Base-by-base conservation (phyloP, 2,888 invertebrate species). In the Xestobium rufovillosum region DNA sequence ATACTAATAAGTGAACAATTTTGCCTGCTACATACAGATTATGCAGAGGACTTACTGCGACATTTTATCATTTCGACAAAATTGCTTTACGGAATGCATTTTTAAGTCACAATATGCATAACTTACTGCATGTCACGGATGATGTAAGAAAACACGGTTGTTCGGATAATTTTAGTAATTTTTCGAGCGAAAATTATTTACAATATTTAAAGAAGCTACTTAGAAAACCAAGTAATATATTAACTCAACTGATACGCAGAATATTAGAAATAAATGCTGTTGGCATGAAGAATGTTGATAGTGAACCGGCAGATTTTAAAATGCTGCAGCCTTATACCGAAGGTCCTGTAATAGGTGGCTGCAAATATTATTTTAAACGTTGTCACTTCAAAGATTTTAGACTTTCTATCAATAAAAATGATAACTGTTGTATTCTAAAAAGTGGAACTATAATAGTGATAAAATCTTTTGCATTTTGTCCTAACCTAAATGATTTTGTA, bases 171-270 rank as follows among this genome's bases (percentile, higher is more conserved):
- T n/a, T n/a, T n/a, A n/a, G n/a, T n/a, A n/a, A n/a, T n/a, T n/a
- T n/a, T n/a, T 23, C 41, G 2, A 33, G 43, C 34, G 45, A 45
- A 43, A 48, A 48, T 37, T 39, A 36, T 31, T 26, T 43, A 14
- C 19, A 27, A 12, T 15, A 23, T 3, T 40, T 45, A 23, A 46
- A 46, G 41, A 34, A 19, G 4, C 26, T 13, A 9, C 31, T 41
- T 26, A 28, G 44, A 29, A 48, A 48, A 44, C 19, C 39, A 13
- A 34, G 44, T 33, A 31, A 39, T 15, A 29, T 37, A 10, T 30
- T 48, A 26, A 31, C 40, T 25, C 48, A 48, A 41, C 31, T 37
- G 14, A 15, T 34, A 10, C 38, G 26, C 6, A 36, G 43, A 37
- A 28, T 41, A 32, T 14, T 9, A 6, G 40, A 41, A 38, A 28